Base-by-base conservation (phyloP, 2,888 invertebrate species). In the Archaeoteleia sp. region DNA sequence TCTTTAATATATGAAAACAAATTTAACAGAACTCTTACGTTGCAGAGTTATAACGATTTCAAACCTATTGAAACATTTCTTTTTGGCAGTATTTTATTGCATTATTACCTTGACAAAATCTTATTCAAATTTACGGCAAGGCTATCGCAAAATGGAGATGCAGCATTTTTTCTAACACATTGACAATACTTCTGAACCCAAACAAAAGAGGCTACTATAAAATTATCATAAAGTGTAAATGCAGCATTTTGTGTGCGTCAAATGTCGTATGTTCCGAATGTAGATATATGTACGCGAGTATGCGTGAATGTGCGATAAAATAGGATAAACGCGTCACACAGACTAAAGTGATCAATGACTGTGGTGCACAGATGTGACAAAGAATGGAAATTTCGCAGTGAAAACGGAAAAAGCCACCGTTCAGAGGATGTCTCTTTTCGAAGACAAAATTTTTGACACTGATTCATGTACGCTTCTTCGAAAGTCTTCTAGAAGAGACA, bases 271-370 rank as follows among this genome's bases (percentile, higher is more conserved):
- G 39, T 14, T 35, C 5, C 13, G 51, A 46, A 10, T 61, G 53
- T 45, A 39, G 37, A 61, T 35, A 14, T 15, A 32, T n/a, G 46
- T 35, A n/a, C 17, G 37, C 42, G 32, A 25, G 48, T 42, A 29
- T 40, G 32, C 39, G 32, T 55, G 51, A 35, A 30, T 53, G 57
- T 48, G 14, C 40, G 45, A 54, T 61, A 29, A 67, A 54, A 55
- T 45, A 46, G 55, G 54, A 62, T 53, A 57, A 62, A 35, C 40
- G 48, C 37, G 34, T 46, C 35, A 35, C 2, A 5, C 20, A n/a
- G 49, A 48, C 48, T 43, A 53, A 45, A 42, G 49, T 61, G 66
- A 72, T 66, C 68, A 67, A 69, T 45, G 67, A 58, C 63, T 65
- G 40, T 51, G 35, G 5, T 5, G 5, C 46, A 25, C 37, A 53